phyloP scores from a whole-genome alignment of 2,797 vertebrate genomes.

The Chrysocyon brachyurus region DNA sequence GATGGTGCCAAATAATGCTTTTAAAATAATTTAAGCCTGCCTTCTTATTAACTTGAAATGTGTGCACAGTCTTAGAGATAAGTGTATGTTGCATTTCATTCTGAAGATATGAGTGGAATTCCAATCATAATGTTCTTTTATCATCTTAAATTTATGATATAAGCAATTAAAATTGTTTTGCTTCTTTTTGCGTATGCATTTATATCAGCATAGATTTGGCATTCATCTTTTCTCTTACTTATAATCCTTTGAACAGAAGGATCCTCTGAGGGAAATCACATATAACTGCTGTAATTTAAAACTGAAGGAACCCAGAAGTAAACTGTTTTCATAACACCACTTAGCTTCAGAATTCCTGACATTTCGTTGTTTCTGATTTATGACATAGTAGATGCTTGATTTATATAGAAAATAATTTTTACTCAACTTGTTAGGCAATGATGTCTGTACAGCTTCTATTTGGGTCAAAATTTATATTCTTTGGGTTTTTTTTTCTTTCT shows the following conservation, averaged over 20 bases:
- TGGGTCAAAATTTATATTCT: not conserved
- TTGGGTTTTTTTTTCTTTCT: not conserved
- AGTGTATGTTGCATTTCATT: not conserved
- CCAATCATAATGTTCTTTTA: not conserved
- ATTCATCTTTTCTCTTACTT: not conserved
- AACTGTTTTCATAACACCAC: not conserved
- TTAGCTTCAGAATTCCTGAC: not conserved
- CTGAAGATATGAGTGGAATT: not conserved
- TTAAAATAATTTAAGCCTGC: not conserved
- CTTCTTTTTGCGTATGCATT: not conserved
- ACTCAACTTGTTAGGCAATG: not conserved
- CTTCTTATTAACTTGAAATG: not conserved
- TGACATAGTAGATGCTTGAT: not conserved
- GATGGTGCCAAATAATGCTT: not conserved
- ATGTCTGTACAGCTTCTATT: not conserved
- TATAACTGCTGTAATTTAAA: not conserved
- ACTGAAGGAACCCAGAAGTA: not conserved
- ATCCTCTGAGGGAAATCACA: not conserved
- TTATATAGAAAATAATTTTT: constrained; percentile 5
- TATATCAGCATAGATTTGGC: not conserved
- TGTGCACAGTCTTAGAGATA: not conserved
- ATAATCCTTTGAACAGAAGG: not conserved
- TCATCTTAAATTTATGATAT: not conserved
- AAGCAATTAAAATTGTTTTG: not conserved
- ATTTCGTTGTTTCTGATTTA: not conserved